phyloP scores from a whole-genome alignment of 2,797 vertebrate species.

The Sebastes itinus region DNA sequence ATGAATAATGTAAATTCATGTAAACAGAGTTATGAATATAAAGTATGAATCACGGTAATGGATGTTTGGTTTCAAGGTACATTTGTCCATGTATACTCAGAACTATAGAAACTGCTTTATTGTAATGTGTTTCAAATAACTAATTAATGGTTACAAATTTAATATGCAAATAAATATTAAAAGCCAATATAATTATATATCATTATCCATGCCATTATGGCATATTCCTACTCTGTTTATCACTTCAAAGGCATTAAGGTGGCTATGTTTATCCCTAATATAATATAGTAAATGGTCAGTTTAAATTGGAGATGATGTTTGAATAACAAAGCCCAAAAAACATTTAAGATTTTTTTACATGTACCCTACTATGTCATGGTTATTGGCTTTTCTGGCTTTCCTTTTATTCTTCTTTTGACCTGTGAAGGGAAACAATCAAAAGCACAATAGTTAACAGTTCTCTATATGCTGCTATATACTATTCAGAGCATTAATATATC shows the following conservation, averaged over 20 bases:
- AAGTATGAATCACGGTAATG: not conserved
- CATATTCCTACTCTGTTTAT: not conserved
- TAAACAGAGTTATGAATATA: not conserved
- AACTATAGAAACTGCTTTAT: not conserved
- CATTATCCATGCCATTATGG: not conserved
- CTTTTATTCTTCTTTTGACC: too few species aligned
- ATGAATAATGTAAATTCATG: slow-evolving; percentile 5
- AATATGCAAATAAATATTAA: not conserved
- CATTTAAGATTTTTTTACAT: not conserved
- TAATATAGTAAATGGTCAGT: not conserved
- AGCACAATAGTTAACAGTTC: too few species aligned
- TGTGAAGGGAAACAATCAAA: too few species aligned
- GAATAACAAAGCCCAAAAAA: not conserved
- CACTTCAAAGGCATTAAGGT: not conserved
- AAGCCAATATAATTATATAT: not conserved
- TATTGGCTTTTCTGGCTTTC: too few species aligned
- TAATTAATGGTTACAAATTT: not conserved
- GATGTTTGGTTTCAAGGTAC: not conserved
- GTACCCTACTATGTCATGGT: not conserved
- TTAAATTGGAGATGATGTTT: not conserved
- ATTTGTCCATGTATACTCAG: not conserved
- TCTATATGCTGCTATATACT: too few species aligned
- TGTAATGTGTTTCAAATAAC: not conserved
- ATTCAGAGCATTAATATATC: too few species aligned
- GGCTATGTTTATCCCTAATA: not conserved